Percentiles rank a stretch among this genome's conserved stretches.
Conservation (phyloP, 30 jellyfish, hydroid and myxozoan genomes). For the Nemopilema nomurai region DNA sequence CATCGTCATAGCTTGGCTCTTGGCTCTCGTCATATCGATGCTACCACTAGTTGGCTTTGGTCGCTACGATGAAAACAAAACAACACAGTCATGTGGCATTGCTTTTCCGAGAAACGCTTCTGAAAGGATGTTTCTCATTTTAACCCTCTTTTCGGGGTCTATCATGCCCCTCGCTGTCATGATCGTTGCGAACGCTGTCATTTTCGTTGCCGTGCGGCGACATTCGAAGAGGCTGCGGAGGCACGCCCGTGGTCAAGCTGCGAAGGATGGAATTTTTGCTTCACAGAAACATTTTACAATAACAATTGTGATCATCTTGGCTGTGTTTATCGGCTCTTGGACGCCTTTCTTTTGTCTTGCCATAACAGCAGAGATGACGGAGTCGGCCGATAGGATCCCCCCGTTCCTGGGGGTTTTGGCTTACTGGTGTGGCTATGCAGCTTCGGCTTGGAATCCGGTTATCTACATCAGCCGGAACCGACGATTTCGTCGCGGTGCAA, state of each 20-base stretch:
- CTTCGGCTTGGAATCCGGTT: slow-evolving; percentile 64
- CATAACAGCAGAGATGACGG: slow-evolving; percentile 21
- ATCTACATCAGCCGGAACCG: slow-evolving; percentile 41
- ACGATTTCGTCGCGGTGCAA: slow-evolving; percentile 49
- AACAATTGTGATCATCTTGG: slow-evolving; percentile 34
- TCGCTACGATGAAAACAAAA: slow-evolving; percentile 21
- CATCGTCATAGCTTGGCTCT: slow-evolving; percentile 41
- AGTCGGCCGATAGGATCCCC: slow-evolving; percentile 37
- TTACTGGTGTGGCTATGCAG: slow-evolving; percentile 75
- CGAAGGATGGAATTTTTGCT: slow-evolving; percentile 25
- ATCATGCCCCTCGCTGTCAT: slow-evolving; percentile 53
- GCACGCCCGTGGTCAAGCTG: slow-evolving; percentile 29
- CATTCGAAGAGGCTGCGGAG: slow-evolving; percentile 34
- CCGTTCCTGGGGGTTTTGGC: slow-evolving; percentile 68
- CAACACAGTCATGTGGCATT: slow-evolving; percentile 71
- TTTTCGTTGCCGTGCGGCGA: slow-evolving; percentile 36
- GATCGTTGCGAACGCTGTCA: slow-evolving; percentile 40
- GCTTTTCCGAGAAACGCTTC: slow-evolving; percentile 54
- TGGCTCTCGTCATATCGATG: slow-evolving; percentile 15
- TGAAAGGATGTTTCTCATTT: slow-evolving; percentile 26
- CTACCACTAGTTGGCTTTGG: slow-evolving; percentile 71
- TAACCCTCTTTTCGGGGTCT: slow-evolving; percentile 25
- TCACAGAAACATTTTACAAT: slow-evolving; percentile 56
- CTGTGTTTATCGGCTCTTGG: slow-evolving; percentile 62
- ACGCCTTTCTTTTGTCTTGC: slow-evolving; percentile 55